phyloP scores from a whole-genome alignment of 1,140 invertebrate species.

The Melitaea cinxia region DNA sequence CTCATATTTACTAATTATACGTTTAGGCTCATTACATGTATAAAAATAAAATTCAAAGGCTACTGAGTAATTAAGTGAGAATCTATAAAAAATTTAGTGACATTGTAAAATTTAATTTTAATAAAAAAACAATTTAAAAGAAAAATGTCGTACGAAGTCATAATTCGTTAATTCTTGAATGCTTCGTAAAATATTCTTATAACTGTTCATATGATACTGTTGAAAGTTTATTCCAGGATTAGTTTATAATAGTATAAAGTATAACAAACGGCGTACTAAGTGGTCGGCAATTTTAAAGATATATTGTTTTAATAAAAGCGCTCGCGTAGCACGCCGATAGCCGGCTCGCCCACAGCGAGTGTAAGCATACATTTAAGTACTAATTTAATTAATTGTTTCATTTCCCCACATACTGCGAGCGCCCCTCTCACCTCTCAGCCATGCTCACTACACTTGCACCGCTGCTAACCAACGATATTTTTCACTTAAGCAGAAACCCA shows the following conservation, averaged over 20 bases:
- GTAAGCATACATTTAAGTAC: constrained; percentile 70
- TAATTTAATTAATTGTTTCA: constrained; percentile 78
- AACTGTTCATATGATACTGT: too few species aligned
- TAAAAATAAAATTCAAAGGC: too few species aligned
- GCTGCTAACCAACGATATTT: constrained; percentile 63
- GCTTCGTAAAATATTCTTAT: too few species aligned
- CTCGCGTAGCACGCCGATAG: constrained; percentile 34
- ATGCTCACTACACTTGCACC: constrained; percentile 27
- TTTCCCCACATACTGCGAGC: constrained; percentile 60
- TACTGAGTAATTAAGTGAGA: too few species aligned
- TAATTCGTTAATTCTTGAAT: too few species aligned
- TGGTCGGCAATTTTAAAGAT: constrained; percentile 57
- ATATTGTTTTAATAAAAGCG: constrained; percentile 74
- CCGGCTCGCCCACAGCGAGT: constrained; percentile 47
- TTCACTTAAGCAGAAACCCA: constrained; percentile 65
- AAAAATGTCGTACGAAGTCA: too few species aligned
- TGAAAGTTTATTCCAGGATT: constrained; percentile 18
- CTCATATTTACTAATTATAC: neutral
- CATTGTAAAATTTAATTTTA: too few species aligned
- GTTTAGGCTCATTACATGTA: too few species aligned
- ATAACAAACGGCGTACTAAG: constrained; percentile 32
- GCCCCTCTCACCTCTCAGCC: constrained; percentile 20
- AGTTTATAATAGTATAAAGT: constrained; percentile 32
- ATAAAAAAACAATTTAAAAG: too few species aligned
- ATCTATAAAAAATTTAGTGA: too few species aligned